These are phyloP conservation scores for Morinoia aosen DNA, from an alignment of 2,888 invertebrate species.

Conservation along the genomic window DNA sequence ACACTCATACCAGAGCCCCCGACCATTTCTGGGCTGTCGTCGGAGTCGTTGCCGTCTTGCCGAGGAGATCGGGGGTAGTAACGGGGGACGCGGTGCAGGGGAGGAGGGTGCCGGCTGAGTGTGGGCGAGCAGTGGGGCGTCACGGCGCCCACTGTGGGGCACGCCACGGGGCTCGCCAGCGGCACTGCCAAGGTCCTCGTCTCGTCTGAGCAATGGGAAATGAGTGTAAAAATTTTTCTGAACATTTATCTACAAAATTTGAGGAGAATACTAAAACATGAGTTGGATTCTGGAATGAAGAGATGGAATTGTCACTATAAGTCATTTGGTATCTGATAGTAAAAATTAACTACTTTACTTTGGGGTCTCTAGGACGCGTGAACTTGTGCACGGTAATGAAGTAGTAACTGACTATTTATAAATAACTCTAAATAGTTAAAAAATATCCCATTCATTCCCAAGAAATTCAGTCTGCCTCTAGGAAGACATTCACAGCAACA, in stretches of 20 bases:
- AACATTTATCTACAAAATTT: neutral
- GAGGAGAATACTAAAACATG: neutral
- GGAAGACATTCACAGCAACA: too few relatives aligned
- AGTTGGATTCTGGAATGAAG: too few relatives aligned
- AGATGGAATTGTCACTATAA: too few relatives aligned
- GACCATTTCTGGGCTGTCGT: neutral
- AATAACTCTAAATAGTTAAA: too few relatives aligned
- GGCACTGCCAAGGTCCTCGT: neutral
- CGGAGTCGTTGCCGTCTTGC: neutral
- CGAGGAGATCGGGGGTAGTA: constrained; percentile 16
- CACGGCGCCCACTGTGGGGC: constrained; percentile 6
- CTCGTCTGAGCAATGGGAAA: neutral
- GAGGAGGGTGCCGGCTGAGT: neutral
- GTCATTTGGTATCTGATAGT: too few relatives aligned
- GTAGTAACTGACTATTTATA: too few relatives aligned
- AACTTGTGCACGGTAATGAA: too few relatives aligned
- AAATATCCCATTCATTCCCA: too few relatives aligned
- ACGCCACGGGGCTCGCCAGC: constrained; percentile 28
- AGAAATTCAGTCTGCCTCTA: too few relatives aligned
- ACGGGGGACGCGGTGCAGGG: neutral
- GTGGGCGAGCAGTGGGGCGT: neutral
- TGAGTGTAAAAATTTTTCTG: neutral
- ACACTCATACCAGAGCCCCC: neutral
- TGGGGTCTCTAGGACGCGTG: too few relatives aligned
- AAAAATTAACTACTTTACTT: too few relatives aligned